These are phyloP conservation scores for Oryzias celebensis DNA, from an alignment of 2,113 vertebrate species.

Conservation along the genomic window DNA sequence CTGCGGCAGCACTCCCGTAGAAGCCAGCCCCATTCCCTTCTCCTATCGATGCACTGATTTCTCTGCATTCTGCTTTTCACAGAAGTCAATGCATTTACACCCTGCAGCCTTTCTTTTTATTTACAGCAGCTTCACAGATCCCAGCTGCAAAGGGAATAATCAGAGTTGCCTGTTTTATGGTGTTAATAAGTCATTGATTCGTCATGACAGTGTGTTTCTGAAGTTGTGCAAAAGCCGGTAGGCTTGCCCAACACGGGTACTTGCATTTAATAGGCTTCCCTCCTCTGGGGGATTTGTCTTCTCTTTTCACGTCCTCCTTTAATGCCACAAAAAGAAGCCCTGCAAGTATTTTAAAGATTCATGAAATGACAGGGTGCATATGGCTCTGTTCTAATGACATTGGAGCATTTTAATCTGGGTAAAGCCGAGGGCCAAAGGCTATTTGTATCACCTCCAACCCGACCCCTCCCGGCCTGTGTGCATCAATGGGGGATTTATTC, in stretches of 20 bases:
- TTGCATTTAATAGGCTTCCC: conserved; percentile 24
- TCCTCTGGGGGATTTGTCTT: not conserved
- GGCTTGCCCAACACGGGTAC: conserved; percentile 8
- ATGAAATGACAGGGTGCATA: conserved; percentile 56
- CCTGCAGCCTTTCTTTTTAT: conserved; percentile 14
- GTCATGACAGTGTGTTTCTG: not conserved
- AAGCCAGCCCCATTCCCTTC: conserved; percentile 34
- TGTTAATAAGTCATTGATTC: conserved; percentile 15
- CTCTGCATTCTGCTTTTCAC: not conserved
- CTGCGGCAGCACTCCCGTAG: conserved; percentile 44
- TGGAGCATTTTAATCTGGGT: conserved; percentile 74
- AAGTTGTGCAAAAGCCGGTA: conserved; percentile 10
- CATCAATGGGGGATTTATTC: conserved; percentile 73
- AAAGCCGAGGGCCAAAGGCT: conserved; percentile 73
- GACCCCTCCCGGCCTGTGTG: conserved; percentile 62
- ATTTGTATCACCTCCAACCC: conserved; percentile 68
- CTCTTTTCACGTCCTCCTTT: not conserved
- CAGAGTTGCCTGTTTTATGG: conserved; percentile 16
- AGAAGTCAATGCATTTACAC: too few relatives aligned
- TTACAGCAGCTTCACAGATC: conserved; percentile 7
- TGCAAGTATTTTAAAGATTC: conserved; percentile 47
- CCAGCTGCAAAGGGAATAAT: conserved; percentile 8
- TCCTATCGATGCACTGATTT: conserved; percentile 17
- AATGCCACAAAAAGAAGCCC: not conserved
- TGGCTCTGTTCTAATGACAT: conserved; percentile 70